Percentiles rank a stretch among this genome's conserved stretches.
Evolutionary conservation across 2,113 vertebrate species (phyloP).

Genomic region (Eudyptes chrysolophus): DNA sequence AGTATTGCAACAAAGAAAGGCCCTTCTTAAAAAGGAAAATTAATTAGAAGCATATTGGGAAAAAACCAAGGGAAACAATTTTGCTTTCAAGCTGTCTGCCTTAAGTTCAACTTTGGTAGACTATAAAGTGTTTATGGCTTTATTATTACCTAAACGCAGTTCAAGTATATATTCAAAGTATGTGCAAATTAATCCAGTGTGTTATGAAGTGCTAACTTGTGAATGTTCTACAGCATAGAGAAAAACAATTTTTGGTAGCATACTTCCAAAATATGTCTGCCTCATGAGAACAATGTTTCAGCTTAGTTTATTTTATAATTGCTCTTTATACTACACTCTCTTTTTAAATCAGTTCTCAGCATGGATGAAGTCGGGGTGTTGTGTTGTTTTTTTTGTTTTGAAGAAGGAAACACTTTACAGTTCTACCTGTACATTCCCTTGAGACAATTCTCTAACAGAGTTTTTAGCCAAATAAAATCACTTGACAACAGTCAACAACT

Average conservation of each 20-base stretch:
- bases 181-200: background rate
- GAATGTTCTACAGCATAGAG: background rate
- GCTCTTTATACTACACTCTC: background rate
- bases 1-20: background rate
- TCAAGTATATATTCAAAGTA: background rate
- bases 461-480: background rate
- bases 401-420: background rate
- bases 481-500: background rate
- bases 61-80: background rate
- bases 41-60: background rate
- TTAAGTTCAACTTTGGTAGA: background rate
- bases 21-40: background rate
- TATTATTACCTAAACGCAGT: background rate
- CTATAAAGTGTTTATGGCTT: background rate
- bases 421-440: background rate
- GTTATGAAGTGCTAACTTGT: background rate
- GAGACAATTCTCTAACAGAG: background rate
- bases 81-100: background rate
- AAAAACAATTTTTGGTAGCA: background rate
- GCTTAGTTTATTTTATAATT: background rate
- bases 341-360: background rate
- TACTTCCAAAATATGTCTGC: background rate
- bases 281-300: background rate
- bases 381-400: too few species aligned
- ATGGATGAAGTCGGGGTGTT: background rate